Evolutionary conservation across 1,140 invertebrate species (phyloP).

Genomic region (Copidosoma floridanum): DNA sequence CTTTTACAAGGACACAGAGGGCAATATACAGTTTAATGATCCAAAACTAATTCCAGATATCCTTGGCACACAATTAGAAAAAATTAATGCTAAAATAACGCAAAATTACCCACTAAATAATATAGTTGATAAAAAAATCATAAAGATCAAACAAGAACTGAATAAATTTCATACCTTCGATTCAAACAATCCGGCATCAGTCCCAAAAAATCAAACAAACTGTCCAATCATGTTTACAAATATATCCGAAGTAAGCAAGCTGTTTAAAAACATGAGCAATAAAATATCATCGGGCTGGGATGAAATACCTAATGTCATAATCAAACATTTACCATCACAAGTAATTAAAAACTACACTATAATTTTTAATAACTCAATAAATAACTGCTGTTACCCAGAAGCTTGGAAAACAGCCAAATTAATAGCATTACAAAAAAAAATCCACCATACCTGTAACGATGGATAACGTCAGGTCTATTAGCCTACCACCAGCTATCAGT

Average conservation of each 20-base stretch:
- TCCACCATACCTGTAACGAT: neutral
- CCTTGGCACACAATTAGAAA: conserved; percentile 8
- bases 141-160: neutral
- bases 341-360: conserved; percentile 6
- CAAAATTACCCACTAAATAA: neutral
- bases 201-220: neutral
- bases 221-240: too few species aligned
- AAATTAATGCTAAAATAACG: neutral
- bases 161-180: too few species aligned
- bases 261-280: conserved; percentile 4
- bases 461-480: neutral
- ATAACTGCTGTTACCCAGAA: neutral
- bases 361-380: conserved; percentile 23
- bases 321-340: conserved; percentile 1
- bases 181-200: neutral
- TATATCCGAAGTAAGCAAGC: neutral
- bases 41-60: too few species aligned
- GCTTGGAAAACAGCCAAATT: neutral
- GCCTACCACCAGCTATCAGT: neutral
- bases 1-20: too few species aligned
- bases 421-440: neutral
- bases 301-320: conserved; percentile 6
- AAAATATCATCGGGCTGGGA: conserved; percentile 20
- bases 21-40: too few species aligned
- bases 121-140: neutral